Percentiles rank a stretch among this genome's conserved stretches.
These are phyloP conservation scores for Sycophila sp. DNA, from an alignment of 1,140 invertebrate species.

Conservation along the genomic window DNA sequence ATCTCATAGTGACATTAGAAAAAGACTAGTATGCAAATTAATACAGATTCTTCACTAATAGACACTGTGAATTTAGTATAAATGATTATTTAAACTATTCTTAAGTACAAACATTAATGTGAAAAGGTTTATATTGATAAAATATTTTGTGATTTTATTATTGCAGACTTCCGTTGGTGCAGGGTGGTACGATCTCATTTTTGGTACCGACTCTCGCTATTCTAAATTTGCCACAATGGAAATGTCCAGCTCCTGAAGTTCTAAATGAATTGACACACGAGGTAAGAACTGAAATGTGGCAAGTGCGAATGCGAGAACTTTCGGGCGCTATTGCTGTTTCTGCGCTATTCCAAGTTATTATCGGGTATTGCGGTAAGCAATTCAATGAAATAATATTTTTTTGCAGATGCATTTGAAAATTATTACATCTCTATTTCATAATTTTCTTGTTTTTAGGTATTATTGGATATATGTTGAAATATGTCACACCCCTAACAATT, in stretches of 20 bases:
- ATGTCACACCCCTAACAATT: constrained; percentile 83
- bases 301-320: constrained; percentile 81
- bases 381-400: too few relatives aligned
- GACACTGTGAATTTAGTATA: too few relatives aligned
- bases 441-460: constrained; percentile 69
- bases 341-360: constrained; percentile 79
- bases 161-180: constrained; percentile 74
- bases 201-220: constrained; percentile 87
- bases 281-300: constrained; percentile 78
- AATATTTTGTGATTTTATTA: neutral
- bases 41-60: too few relatives aligned
- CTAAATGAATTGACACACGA: constrained; percentile 69
- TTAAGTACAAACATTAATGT: too few relatives aligned
- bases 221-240: constrained; percentile 79
- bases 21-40: too few relatives aligned
- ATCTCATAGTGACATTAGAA: too few relatives aligned
- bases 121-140: too few relatives aligned
- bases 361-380: constrained; percentile 73
- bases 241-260: constrained; percentile 73
- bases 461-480: constrained; percentile 77
- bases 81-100: too few relatives aligned
- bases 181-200: constrained; percentile 88
- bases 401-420: too few relatives aligned
- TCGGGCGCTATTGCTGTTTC: constrained; percentile 88
- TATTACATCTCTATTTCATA: too few relatives aligned